A percentile compares a stretch with the other conserved stretches of the same genome.
Evolutionary conservation across 1,140 invertebrate genomes (phyloP).

Genomic region (Cardiocondyla obscurior): DNA sequence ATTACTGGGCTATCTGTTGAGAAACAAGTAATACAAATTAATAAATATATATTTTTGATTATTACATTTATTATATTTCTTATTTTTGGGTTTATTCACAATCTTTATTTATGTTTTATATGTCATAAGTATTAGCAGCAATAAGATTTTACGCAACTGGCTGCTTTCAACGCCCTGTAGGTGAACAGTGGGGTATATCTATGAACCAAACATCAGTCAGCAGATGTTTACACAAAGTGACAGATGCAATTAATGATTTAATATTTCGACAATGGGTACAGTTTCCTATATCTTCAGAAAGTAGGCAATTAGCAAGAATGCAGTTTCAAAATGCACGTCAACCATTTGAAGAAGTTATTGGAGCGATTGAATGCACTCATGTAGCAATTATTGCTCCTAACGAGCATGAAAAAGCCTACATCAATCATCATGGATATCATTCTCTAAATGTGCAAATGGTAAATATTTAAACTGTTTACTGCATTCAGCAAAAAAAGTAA

Average conservation of each 20-base stretch:
- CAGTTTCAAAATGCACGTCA: conserved; percentile 9
- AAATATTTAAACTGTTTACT: background rate
- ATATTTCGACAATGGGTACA: background rate
- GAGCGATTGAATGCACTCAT: conserved; percentile 4
- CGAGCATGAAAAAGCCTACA: background rate
- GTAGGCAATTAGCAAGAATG: background rate
- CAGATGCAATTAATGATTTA: no score
- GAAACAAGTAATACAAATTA: no score
- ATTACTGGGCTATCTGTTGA: no score
- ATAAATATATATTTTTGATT: no score
- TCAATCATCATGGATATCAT: conserved; percentile 15
- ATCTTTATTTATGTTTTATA: background rate
- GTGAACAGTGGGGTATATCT: background rate
- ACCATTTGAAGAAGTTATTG: background rate
- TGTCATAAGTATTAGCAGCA: conserved; percentile 1
- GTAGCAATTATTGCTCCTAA: background rate
- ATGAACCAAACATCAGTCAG: no score
- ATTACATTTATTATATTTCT: no score
- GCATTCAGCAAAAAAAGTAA: no score
- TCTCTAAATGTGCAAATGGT: conserved; percentile 21
- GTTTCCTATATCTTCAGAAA: background rate
- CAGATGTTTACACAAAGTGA: no score
- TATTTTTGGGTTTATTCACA: no score
- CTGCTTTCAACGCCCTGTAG: background rate
- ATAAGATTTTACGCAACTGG: conserved; percentile 5